Evolutionary conservation across 1,140 invertebrate genomes (phyloP).

Genomic region (Saxidomus purpurata): DNA sequence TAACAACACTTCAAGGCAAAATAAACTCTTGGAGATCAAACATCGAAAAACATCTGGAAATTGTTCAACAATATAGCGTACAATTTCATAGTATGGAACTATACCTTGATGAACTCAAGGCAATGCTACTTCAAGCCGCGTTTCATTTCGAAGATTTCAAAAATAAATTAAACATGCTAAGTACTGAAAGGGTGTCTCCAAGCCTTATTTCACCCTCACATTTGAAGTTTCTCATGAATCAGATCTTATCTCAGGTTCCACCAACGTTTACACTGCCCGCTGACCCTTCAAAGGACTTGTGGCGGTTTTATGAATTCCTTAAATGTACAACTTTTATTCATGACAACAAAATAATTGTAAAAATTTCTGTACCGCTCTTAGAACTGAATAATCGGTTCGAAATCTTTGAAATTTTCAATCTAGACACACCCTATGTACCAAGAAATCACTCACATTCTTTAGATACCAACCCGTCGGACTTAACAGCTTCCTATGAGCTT

Average conservation of each 20-base stretch:
- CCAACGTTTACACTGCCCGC: background rate
- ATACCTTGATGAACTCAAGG: too few species aligned
- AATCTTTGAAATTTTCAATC: background rate
- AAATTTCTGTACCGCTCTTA: background rate
- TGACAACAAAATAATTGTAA: background rate
- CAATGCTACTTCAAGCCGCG: too few species aligned
- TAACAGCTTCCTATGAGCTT: background rate
- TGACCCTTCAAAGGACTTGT: background rate
- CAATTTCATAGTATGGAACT: too few species aligned
- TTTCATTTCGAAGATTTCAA: too few species aligned
- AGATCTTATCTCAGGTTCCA: background rate
- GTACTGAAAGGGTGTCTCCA: background rate
- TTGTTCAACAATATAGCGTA: too few species aligned
- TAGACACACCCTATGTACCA: background rate
- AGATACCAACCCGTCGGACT: background rate
- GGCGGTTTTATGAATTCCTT: background rate
- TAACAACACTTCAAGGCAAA: too few species aligned
- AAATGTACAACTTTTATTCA: background rate
- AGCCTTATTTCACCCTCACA: background rate
- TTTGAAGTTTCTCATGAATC: background rate
- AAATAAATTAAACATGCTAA: background rate
- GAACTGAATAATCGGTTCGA: background rate
- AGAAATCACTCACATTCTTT: background rate
- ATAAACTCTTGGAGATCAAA: too few species aligned
- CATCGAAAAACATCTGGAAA: too few species aligned